These are phyloP conservation scores for Bombyx huttoni DNA, from an alignment of 2,888 invertebrate species.

Conservation along the genomic window DNA sequence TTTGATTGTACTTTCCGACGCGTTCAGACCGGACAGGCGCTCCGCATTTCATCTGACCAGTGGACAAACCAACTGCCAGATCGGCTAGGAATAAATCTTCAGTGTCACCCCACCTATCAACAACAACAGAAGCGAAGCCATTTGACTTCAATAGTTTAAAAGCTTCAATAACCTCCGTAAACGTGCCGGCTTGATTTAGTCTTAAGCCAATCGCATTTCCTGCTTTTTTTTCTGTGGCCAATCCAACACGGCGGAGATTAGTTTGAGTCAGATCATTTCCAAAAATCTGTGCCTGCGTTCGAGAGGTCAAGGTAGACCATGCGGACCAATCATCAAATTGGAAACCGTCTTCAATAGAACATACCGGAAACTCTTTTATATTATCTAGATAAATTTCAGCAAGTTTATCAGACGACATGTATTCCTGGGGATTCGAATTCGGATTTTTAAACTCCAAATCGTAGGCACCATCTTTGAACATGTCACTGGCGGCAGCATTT, in stretches of 20 bases:
- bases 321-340: conserved; percentile 99
- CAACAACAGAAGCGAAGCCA: conserved; percentile 83
- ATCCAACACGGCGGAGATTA: conserved; percentile 89
- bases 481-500: conserved; percentile 97
- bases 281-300: conserved; percentile 82
- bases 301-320: conserved; percentile 83
- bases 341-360: conserved; percentile 97
- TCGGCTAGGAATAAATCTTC: conserved; percentile 98
- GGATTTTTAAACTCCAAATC: conserved; percentile 98
- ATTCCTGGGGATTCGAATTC: conserved; percentile 86
- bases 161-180: conserved; percentile 96
- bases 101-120: conserved; percentile 90
- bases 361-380: conserved; percentile 90
- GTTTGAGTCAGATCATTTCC: conserved; percentile 97
- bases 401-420: conserved; percentile 87
- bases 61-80: conserved; percentile 96
- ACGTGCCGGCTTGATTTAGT: conserved; percentile 97
- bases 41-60: conserved; percentile 98
- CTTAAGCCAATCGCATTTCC: conserved; percentile 94
- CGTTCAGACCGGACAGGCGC: conserved; percentile 97
- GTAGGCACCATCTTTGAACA: conserved; percentile 88
- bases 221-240: conserved; percentile 94
- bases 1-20: conserved; percentile 97
- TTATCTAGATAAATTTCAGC: conserved; percentile 90
- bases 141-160: conserved; percentile 94